phyloP scores from a whole-genome alignment of 1,140 invertebrate species.

The Nomia melanderi region DNA sequence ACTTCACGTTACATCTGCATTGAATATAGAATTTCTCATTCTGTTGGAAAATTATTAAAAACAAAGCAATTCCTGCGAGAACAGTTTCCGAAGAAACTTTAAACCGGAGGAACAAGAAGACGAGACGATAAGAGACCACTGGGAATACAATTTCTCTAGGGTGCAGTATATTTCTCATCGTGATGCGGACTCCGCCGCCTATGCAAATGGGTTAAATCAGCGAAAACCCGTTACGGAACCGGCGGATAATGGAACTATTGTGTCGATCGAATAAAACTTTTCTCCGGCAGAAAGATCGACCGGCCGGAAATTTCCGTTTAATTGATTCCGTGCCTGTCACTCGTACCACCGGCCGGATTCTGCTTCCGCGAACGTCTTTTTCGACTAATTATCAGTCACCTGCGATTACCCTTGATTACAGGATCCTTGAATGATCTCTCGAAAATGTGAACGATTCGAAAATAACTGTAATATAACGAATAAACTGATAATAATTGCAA shows the following conservation, averaged over 20 bases:
- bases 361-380: background rate
- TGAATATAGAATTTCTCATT: too few species aligned
- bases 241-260: conserved; percentile 51
- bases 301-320: conserved; percentile 69
- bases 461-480: too few species aligned
- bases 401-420: background rate
- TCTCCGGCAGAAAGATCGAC: conserved; percentile 31
- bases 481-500: too few species aligned
- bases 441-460: background rate
- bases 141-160: background rate
- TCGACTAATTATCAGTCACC: conserved; percentile 4
- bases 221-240: conserved; percentile 39
- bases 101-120: too few species aligned
- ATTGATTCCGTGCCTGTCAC: conserved; percentile 44
- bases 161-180: background rate
- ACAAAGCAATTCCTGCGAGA: too few species aligned
- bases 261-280: conserved; percentile 49
- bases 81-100: too few species aligned
- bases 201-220: conserved; percentile 49
- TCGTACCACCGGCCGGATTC: conserved; percentile 5
- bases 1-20: too few species aligned
- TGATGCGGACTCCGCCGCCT: background rate
- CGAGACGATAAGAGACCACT: background rate
- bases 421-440: background rate
- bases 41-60: too few species aligned